Conservation (phyloP, 2,113 vertebrate genomes). For the Amphilophus citrinellus region DNA sequence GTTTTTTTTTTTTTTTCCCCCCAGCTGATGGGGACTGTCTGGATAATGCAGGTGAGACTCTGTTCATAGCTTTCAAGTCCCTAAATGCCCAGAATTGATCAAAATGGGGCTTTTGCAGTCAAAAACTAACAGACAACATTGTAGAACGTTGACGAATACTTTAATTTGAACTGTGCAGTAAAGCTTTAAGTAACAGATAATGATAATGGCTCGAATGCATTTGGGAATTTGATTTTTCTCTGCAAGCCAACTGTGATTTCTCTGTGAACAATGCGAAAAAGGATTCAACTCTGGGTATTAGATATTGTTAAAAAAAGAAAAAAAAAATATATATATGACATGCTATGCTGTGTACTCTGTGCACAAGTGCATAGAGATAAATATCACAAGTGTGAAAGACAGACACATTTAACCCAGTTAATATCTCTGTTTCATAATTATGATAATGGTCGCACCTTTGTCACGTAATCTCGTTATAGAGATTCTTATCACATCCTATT, state of each 20-base stretch:
- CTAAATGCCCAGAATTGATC: constrained; percentile 1
- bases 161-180: background rate
- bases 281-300: background rate
- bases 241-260: background rate
- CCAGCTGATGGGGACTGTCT: constrained; percentile 21
- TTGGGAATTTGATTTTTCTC: constrained; percentile 2
- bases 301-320: background rate
- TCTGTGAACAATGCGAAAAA: background rate
- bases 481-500: constrained; percentile 62
- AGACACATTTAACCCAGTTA: constrained; percentile 22
- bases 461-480: constrained; percentile 38
- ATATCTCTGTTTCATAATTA: constrained; percentile 30
- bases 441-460: constrained; percentile 29
- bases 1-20: background rate
- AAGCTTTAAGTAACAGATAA: constrained; percentile 19
- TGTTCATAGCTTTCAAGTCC: constrained; percentile 26
- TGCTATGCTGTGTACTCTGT: background rate
- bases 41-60: constrained; percentile 35
- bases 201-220: background rate
- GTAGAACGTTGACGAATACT: background rate
- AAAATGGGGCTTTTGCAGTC: constrained; percentile 17
- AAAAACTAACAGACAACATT: background rate
- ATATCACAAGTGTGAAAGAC: constrained; percentile 19
- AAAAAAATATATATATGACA: too few species aligned
- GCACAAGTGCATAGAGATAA: constrained; percentile 16